A percentile compares a stretch with the other conserved stretches of the same genome.
Evolutionary conservation across 2,797 vertebrate species (phyloP).

Genomic region (Smutsia gigantea): DNA sequence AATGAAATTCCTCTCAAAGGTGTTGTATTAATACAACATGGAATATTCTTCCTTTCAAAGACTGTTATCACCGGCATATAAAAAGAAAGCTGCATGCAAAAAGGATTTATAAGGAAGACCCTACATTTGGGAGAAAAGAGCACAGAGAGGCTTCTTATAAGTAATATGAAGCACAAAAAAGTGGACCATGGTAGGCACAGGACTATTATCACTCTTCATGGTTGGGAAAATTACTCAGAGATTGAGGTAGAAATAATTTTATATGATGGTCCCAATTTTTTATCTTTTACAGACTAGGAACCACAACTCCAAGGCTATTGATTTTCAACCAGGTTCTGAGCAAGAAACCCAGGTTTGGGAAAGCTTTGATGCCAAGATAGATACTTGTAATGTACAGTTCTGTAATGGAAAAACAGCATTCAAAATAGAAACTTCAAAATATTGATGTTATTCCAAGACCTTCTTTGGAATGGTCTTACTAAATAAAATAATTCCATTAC

Average conservation of each 20-base stretch:
- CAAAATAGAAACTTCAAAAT: not conserved
- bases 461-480: not conserved
- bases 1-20: conserved; percentile 41
- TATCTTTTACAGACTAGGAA: conserved; percentile 32
- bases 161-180: not conserved
- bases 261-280: not conserved
- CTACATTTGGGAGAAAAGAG: not conserved
- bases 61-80: not conserved
- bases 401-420: conserved; percentile 43
- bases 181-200: not conserved
- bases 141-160: not conserved
- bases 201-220: not conserved
- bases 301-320: not conserved
- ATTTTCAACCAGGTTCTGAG: conserved; percentile 8
- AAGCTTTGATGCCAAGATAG: not conserved
- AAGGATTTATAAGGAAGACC: not conserved
- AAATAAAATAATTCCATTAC: not conserved
- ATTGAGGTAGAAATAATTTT: not conserved
- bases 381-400: not conserved
- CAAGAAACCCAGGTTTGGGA: not conserved
- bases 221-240: not conserved
- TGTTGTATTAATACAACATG: conserved; percentile 21
- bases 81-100: conserved; percentile 12
- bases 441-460: conserved; percentile 8
- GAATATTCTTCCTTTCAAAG: conserved; percentile 30